Percentiles rank a stretch among this genome's conserved stretches.
Evolutionary conservation across 2,113 vertebrate species (phyloP).

Genomic region (Ophiodon elongatus): DNA sequence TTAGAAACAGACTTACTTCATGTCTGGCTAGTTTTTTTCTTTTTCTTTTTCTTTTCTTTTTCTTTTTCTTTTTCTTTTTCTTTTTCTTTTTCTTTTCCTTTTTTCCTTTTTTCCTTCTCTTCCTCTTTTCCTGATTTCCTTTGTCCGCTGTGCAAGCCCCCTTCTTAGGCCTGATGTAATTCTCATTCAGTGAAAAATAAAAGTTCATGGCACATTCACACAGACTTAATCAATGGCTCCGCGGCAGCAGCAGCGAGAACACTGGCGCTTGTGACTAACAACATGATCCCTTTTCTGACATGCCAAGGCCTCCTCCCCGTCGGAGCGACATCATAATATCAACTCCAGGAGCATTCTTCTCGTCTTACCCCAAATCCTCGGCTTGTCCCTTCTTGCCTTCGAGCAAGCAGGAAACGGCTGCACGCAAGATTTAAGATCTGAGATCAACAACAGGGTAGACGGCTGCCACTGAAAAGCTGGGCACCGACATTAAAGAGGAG

Average conservation of each 20-base stretch:
- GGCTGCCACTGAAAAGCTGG: conserved; percentile 36
- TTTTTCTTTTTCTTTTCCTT: conserved; percentile 16
- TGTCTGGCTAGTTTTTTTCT: conserved; percentile 49
- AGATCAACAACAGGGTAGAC: conserved; percentile 57
- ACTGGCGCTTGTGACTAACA: conserved; percentile 35
- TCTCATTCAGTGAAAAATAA: neutral
- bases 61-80: conserved; percentile 3
- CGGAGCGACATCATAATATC: conserved; percentile 63
- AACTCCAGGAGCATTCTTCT: conserved; percentile 69
- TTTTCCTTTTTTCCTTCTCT: conserved; percentile 7
- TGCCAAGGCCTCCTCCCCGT: conserved; percentile 43
- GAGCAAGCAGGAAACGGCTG: conserved; percentile 65
- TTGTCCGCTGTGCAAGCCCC: conserved; percentile 38
- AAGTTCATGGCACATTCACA: neutral
- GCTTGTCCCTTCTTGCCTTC: conserved; percentile 83
- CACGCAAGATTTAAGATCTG: conserved; percentile 60
- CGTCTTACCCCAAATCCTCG: conserved; percentile 57
- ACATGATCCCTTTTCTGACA: conserved; percentile 46
- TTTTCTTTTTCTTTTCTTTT: conserved; percentile 11
- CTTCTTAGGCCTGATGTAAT: neutral
- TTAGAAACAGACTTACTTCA: conserved; percentile 73
- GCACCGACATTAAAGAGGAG: conserved; percentile 28
- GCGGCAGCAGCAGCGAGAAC: conserved; percentile 15
- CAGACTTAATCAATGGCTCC: conserved; percentile 23
- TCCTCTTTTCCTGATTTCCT: conserved; percentile 31